Conservation (phyloP, 2,888 invertebrate species). For the Plagiodera versicolora region DNA sequence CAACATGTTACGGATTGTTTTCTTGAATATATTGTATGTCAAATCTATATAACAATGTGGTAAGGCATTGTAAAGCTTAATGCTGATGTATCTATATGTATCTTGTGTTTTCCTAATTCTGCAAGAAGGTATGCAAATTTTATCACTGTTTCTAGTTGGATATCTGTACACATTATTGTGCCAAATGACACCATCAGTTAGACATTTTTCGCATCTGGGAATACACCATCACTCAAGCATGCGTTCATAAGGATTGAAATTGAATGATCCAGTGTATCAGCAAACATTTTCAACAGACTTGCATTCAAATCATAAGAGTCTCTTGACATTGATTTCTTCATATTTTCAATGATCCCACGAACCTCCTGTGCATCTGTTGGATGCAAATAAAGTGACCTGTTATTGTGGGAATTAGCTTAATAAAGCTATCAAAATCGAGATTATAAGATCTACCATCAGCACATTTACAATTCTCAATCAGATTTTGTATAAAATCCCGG, state of each 20-base stretch:
- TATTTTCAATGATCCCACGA: neutral
- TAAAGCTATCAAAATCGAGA: neutral
- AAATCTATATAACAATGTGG: constrained; percentile 3
- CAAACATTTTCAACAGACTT: neutral
- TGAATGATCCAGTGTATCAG: neutral
- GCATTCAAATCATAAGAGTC: neutral
- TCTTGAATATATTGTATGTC: neutral
- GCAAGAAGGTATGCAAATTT: neutral
- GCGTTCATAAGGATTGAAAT: neutral
- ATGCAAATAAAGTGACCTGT: neutral
- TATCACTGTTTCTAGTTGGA: neutral
- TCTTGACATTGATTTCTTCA: neutral
- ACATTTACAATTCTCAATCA: neutral
- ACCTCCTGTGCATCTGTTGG: neutral
- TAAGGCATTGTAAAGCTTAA: neutral
- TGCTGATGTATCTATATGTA: constrained; percentile 1
- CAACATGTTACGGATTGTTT: neutral
- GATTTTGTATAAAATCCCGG: neutral
- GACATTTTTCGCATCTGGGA: neutral
- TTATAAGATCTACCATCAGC: neutral
- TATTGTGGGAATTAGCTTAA: constrained; percentile 1
- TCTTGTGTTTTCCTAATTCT: constrained; percentile 4
- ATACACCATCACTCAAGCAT: neutral
- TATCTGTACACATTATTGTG: neutral
- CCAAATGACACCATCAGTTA: too few species aligned